Base-by-base conservation (phyloP, 1,140 invertebrate genomes). In the Lepidurus couesii region DNA sequence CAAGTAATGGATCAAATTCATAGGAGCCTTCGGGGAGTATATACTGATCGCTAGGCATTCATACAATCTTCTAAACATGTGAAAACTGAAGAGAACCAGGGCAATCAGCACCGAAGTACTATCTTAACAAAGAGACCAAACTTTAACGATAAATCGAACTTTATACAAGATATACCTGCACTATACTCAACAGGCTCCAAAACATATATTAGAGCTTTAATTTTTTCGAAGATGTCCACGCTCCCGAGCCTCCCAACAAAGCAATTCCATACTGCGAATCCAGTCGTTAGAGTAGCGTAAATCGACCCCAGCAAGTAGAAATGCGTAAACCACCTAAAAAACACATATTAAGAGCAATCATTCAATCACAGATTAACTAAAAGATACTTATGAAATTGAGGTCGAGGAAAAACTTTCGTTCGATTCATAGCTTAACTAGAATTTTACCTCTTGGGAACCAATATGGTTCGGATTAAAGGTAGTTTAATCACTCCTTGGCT, bases 51-150 rank as follows among this genome's bases (percentile, higher is more conserved):
- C 53, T 21, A 65, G 13, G 13, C 53, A 65, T 65, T 65, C 53
- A 21, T 65, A 65, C 13, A 65, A 10, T 65, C 53, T 65, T 65
- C 53, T 65, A 21, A n/a, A 65, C 53, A 65, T 65, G 53, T 65
- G 53, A 65, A 65, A 16, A 65, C 9, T 65, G 13, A 65, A 65
- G 53, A 65, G 53, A 65, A 65, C 21, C 53, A 65, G 16, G 16
- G 53, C 53, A 13, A 65, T 13, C 6, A 65, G 53, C 53, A 16
- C 13, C 13, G 53, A 65, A 65, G 9, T 65, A 21, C 53, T 65
- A 65, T 65, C 53, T 65, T n/a, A 11, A 65, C 21, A 1, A 65
- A 65, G 0, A 16, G 13, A 9, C 34, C 2, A 34, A 34, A 34
- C 34, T 34, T 34, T 34, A 34, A 34, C 7, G 1, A 16, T 3